Evolutionary conservation across 2,797 vertebrate species (phyloP).

Genomic region (Poeciliopsis gracilis): DNA sequence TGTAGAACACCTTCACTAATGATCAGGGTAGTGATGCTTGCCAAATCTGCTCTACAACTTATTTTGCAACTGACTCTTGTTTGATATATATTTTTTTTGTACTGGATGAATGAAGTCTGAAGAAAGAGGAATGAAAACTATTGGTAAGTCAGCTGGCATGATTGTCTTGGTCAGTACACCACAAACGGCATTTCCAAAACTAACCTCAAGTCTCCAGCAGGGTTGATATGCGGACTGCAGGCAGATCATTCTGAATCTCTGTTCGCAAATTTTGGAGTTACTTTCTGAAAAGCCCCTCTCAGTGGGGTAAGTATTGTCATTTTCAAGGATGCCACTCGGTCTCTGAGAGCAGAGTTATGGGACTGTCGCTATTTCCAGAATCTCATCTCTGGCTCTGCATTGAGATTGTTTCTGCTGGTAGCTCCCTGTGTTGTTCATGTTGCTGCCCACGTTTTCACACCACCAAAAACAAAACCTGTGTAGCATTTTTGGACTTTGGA

Average conservation of each 20-base stretch:
- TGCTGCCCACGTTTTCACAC: neutral
- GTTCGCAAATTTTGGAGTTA: neutral
- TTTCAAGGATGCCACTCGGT: neutral
- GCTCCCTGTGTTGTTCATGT: neutral
- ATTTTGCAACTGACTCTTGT: neutral
- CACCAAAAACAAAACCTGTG: neutral
- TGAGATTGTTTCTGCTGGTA: neutral
- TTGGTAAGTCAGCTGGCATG: neutral
- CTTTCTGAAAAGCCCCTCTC: neutral
- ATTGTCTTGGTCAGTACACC: neutral
- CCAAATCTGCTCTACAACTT: neutral
- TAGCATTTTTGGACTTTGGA: neutral
- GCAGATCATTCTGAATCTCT: neutral
- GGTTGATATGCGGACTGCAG: neutral
- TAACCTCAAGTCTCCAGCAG: neutral
- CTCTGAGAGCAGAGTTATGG: neutral
- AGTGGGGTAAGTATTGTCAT: neutral
- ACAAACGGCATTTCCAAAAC: neutral
- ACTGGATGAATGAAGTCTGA: neutral
- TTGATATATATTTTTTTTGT: neutral
- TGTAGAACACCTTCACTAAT: neutral
- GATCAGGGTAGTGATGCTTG: neutral
- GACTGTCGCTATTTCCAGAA: neutral
- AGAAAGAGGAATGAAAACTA: neutral
- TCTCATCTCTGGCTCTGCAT: neutral